These are phyloP conservation scores for Corticium candelabrum DNA, from an alignment of 37 sponge, comb jelly and placozoan species.

Conservation along the genomic window DNA sequence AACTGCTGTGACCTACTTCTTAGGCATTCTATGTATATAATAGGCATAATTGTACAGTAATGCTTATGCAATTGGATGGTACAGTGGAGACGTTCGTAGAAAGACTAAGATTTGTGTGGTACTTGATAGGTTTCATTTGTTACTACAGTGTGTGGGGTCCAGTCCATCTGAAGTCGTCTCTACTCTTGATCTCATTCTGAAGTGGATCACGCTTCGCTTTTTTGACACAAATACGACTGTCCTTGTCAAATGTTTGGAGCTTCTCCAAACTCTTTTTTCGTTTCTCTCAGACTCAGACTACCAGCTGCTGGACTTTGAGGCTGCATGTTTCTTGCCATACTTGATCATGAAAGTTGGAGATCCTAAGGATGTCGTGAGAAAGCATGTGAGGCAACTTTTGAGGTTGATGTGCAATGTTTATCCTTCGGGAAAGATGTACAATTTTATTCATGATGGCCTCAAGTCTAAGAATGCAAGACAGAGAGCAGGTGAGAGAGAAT, in stretches of 20 bases:
- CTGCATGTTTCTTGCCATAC: slow-evolving; percentile 65
- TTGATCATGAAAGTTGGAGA: slow-evolving; percentile 79
- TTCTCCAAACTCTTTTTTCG: slow-evolving; percentile 42
- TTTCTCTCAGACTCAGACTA: slow-evolving; percentile 30
- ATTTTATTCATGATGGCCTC: slow-evolving; percentile 66
- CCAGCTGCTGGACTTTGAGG: slow-evolving; percentile 72
- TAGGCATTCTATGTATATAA: too few species aligned
- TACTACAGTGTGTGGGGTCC: too few species aligned
- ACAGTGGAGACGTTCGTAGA: too few species aligned
- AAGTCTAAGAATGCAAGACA: slow-evolving; percentile 76
- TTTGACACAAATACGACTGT: slow-evolving; percentile 84
- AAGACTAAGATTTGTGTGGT: too few species aligned
- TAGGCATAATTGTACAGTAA: too few species aligned
- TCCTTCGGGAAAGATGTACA: slow-evolving; percentile 62
- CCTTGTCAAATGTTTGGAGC: slow-evolving; percentile 74
- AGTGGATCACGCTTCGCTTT: slow-evolving; percentile 73
- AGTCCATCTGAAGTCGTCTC: slow-evolving; percentile 46
- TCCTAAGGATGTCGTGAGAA: slow-evolving; percentile 77
- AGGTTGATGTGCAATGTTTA: slow-evolving; percentile 68
- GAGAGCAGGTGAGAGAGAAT: slow-evolving; percentile 47
- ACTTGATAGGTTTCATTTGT: too few species aligned
- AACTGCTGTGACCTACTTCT: too few species aligned
- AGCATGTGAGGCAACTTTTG: slow-evolving; percentile 66
- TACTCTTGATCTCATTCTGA: slow-evolving; percentile 57
- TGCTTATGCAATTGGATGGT: too few species aligned